Conservation (phyloP, 2,797 vertebrate genomes). For the Esox masquinongy region DNA sequence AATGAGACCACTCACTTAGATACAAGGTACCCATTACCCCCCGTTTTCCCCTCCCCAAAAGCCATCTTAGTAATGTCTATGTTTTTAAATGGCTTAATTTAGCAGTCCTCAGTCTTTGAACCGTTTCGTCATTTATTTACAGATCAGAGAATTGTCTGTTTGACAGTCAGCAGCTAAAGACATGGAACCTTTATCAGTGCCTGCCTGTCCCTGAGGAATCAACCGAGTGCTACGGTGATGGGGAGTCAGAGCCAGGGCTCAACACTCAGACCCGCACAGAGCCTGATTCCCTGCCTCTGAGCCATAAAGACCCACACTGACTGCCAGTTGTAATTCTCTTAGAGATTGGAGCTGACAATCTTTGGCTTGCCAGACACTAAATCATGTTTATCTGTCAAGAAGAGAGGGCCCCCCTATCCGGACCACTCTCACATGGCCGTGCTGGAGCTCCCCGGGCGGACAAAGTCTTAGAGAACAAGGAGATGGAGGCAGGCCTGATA, state of each 20-base stretch:
- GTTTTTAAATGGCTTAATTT: background rate
- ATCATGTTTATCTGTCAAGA: constrained; percentile 75
- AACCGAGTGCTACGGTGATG: constrained; percentile 41
- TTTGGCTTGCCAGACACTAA: constrained; percentile 67
- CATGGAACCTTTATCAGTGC: background rate
- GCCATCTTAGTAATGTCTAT: background rate
- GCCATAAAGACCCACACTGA: constrained; percentile 49
- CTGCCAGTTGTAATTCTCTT: constrained; percentile 71
- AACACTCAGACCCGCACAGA: constrained; percentile 47
- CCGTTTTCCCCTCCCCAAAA: background rate
- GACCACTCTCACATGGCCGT: constrained; percentile 48
- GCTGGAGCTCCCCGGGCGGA: constrained; percentile 59
- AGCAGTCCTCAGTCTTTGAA: background rate
- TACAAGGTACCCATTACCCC: background rate
- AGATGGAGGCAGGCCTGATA: constrained; percentile 52
- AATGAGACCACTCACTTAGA: background rate
- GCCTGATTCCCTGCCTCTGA: constrained; percentile 50
- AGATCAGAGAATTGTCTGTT: constrained; percentile 2
- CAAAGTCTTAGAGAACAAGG: constrained; percentile 54
- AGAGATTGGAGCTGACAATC: constrained; percentile 72
- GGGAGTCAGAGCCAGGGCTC: constrained; percentile 40
- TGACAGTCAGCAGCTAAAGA: background rate
- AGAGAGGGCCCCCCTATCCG: constrained; percentile 38
- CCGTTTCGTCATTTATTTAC: background rate
- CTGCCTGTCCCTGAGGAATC: background rate